phyloP scores from a whole-genome alignment of 2,797 vertebrate species.

The Muscicapa comitata region DNA sequence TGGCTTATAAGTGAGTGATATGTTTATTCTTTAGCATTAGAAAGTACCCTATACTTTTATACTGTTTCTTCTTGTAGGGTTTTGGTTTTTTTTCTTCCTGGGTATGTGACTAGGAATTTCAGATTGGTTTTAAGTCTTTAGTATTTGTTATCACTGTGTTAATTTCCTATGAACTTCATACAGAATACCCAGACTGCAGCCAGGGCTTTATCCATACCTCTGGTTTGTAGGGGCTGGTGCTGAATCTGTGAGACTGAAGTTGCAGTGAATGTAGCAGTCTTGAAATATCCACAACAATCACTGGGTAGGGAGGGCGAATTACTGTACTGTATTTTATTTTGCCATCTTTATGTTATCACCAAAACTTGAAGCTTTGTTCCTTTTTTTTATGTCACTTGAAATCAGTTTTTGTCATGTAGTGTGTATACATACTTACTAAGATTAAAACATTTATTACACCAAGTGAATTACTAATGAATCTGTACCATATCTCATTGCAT shows the following conservation, averaged over 20 bases:
- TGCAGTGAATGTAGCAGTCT: neutral
- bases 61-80: neutral
- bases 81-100: neutral
- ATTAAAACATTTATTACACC: neutral
- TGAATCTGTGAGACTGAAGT: neutral
- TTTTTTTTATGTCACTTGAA: neutral
- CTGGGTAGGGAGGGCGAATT: neutral
- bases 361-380: neutral
- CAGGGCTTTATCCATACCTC: neutral
- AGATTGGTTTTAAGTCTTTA: neutral
- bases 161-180: neutral
- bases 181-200: neutral
- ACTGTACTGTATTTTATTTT: neutral
- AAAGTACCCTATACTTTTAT: neutral
- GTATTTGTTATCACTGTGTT: neutral
- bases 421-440: neutral
- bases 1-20: neutral
- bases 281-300: neutral
- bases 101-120: neutral
- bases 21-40: neutral
- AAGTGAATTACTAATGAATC: neutral
- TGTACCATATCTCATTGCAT: neutral
- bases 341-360: neutral
- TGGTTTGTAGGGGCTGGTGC: neutral
- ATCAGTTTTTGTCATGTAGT: neutral